Evolutionary conservation across 2,797 vertebrate genomes (phyloP), one percentile per base, ranked within the genome.

Genomic region (Dendrocincla tyrannina): DNA sequence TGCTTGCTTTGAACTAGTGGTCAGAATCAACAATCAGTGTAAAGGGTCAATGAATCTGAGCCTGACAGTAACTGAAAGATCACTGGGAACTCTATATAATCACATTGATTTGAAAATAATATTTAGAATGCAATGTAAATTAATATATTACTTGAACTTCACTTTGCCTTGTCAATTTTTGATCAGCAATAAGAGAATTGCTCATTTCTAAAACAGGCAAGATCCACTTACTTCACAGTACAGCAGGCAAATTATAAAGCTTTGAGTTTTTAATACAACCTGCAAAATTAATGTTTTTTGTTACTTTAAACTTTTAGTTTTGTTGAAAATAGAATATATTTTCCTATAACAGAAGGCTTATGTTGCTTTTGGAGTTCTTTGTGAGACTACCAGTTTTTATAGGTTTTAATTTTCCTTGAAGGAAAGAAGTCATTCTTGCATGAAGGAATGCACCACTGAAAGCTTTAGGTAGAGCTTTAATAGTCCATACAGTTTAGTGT

Each of bases 371-470:
- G 11, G 59, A 85, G 17, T 89, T 90, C 27, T 39, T 69, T 46
- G 17, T 67, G 20, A 55, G 47, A 81, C 19, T 59, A 74, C 28
- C 42, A 73, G 9, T 73, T 74, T 47, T 70, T 62, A 72, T 8
- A 63, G 19, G 17, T 76, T 84, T n/a, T 10, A 9, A 41, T 37
- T 62, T 56, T 74, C 88, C 49, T 84, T 67, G 44, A 69, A 89
- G 78, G 59, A 93, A 87, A 62, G 68, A 84, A 91, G 3, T 49
- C 15, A 87, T 79, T 46, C 64, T 67, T 89, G 64, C 64, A 49
- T 70, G 79, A 89, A 95, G 84, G 72, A 89, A 96, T 89, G 81
- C 42, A 70, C 16, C 22, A 44, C 41, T 63, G 87, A 63, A 79
- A 95, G 32, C 37, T 92, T 85, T 74, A 74, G 62, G 63, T 44